phyloP scores from a whole-genome alignment of 23 tunicate species.

The Oikopleura albicans region DNA sequence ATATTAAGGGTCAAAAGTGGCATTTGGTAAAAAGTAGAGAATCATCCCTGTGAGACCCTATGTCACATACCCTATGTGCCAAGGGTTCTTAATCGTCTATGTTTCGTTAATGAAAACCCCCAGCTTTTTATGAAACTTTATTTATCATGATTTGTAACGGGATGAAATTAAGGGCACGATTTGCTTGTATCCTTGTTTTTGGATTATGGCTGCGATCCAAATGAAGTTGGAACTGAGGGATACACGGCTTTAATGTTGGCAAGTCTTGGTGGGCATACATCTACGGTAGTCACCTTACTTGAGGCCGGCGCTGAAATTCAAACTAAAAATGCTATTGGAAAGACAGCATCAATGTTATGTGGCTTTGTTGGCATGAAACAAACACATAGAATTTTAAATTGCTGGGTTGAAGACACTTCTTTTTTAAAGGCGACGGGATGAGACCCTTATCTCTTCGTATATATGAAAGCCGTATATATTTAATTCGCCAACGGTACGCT shows the following conservation, averaged over 20 bases:
- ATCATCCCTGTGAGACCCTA: no score
- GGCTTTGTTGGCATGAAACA: slow-evolving; percentile 1
- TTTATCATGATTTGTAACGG: no score
- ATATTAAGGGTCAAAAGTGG: no score
- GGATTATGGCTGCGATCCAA: background rate
- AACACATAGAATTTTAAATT: background rate
- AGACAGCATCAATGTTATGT: background rate
- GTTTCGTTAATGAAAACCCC: no score
- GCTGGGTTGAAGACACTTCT: background rate
- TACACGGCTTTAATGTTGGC: slow-evolving; percentile 13
- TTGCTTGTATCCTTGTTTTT: background rate
- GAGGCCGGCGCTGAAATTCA: background rate
- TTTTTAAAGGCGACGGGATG: background rate
- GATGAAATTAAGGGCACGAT: background rate
- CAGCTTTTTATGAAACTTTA: no score
- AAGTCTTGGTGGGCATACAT: background rate
- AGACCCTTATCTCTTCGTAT: no score
- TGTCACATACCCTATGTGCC: no score
- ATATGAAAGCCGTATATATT: no score
- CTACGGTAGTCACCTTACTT: background rate
- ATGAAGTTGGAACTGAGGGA: background rate
- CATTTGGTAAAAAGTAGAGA: no score
- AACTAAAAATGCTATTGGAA: background rate
- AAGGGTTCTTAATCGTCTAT: no score
- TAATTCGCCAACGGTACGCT: no score